Evolutionary conservation across 2,797 vertebrate genomes (phyloP).

Genomic region (Lycodopsis pacificus): DNA sequence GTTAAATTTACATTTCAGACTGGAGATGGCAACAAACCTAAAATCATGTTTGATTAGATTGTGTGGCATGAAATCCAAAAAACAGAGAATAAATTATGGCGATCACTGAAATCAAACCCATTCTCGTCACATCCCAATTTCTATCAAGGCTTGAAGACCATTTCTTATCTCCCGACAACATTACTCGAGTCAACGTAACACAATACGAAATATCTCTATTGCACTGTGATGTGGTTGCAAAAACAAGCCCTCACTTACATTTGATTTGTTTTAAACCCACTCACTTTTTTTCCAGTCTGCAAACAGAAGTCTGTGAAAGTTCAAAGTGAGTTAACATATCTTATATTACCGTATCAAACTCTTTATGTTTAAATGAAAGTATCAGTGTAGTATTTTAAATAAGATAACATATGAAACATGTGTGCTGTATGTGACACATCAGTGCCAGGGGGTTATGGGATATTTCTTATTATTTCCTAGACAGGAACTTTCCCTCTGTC

Average conservation of each 20-base stretch:
- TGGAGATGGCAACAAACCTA: conserved; percentile 14
- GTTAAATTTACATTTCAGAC: conserved; percentile 22
- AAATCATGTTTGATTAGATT: conserved; percentile 50
- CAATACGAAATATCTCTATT: conserved; percentile 77
- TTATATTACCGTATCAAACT: conserved; percentile 60
- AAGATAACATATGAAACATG: conserved; percentile 51
- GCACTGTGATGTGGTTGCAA: conserved; percentile 73
- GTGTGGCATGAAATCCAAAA: conserved; percentile 51
- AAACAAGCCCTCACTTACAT: conserved; percentile 59
- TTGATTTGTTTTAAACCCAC: conserved; percentile 34
- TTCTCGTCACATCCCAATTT: conserved; percentile 39
- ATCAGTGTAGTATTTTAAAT: conserved; percentile 82
- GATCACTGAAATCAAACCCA: conserved; percentile 50
- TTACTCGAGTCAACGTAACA: conserved; percentile 58
- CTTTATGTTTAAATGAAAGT: conserved; percentile 72
- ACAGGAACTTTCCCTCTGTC: conserved; percentile 43
- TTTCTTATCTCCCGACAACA: conserved; percentile 45
- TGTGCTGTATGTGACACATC: conserved; percentile 59
- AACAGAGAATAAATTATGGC: conserved; percentile 47
- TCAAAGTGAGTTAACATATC: conserved; percentile 53
- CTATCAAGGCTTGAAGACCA: conserved; percentile 50
- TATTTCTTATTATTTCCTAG: conserved; percentile 58
- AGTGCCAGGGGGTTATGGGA: conserved; percentile 54
- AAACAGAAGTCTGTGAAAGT: conserved; percentile 56
- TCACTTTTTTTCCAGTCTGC: conserved; percentile 58